Evolutionary conservation across 2,113 vertebrate genomes (phyloP), one percentile per base, ranked within the genome.

Genomic region (Thymallus thymallus): DNA sequence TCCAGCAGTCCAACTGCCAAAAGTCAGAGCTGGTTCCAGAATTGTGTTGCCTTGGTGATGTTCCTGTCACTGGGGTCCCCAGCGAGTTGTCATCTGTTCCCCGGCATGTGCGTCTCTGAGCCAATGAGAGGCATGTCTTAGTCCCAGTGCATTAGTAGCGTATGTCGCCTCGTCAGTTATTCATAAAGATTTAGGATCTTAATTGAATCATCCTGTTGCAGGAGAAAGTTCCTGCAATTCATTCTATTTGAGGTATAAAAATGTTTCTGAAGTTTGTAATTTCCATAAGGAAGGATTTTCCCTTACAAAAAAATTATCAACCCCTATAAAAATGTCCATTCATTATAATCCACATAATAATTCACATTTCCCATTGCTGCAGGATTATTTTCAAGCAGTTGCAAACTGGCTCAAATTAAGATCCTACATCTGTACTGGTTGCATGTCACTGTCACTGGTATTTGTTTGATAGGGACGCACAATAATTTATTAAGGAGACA

Each of bases 401-500:
- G 35, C 9, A 41, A 41, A 10, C 35, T 41, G 35, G 35, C 9
- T 41, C 35, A 41, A 41, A 41, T 41, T 2, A 41, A 41, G 35
- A 41, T 41, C 26, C 26, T 26, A 26, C 26, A 26, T 26, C 2
- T 41, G 9, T 65, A 71, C 16, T 56, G 26, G 70, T 23, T 30
- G 61, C 73, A 71, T 76, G 77, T 68, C 58, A 71, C 56, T 32
- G 75, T 71, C 79, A 75, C 24, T 62, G 35, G 6, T 18, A 62
- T 63, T 74, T 68, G 58, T 80, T 68, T 76, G 51, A 71, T 63
- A 74, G 26, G 55, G 68, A 65, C 41, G 10, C 13, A 35, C 10
- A 6, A 73, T 74, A 10, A 76, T 73, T 82, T 84, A 75, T 68
- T 68, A 13, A 75, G 35, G 63, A 60, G 29, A 12, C 64, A 60